A percentile compares a stretch with the other conserved stretches of the same genome.
phyloP scores from a whole-genome alignment of 2,113 vertebrate species.

The Nothoprocta perdicaria region DNA sequence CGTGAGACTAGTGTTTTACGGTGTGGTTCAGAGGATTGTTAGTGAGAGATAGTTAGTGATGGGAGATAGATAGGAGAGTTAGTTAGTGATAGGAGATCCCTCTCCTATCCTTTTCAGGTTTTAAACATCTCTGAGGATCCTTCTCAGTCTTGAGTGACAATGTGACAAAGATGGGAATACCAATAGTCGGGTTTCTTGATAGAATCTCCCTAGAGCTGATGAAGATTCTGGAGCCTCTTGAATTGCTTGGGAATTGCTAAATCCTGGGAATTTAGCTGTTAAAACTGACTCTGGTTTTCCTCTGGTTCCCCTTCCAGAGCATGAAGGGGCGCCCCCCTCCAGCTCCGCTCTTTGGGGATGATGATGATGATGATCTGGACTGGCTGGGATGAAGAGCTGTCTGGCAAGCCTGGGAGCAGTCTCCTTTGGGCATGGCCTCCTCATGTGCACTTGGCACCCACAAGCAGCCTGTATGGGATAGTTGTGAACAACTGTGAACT shows the following conservation, averaged over 20 bases:
- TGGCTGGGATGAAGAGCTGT: constrained; percentile 87
- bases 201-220: neutral
- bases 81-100: too few relatives aligned
- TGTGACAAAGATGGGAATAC: neutral
- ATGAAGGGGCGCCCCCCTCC: constrained; percentile 93
- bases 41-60: neutral
- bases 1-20: neutral
- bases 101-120: neutral
- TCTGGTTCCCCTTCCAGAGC: constrained; percentile 80
- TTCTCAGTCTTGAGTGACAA: neutral
- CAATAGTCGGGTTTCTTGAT: neutral
- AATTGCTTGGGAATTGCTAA: neutral
- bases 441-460: neutral
- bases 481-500: neutral
- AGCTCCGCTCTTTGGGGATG: constrained; percentile 89
- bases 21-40: neutral
- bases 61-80: too few relatives aligned
- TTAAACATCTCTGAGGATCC: neutral
- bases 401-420: neutral
- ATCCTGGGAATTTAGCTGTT: neutral
- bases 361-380: constrained; percentile 87
- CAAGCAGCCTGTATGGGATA: accelerated
- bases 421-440: neutral
- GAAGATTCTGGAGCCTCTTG: neutral
- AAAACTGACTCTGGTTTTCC: neutral